Percentiles rank a stretch among this genome's conserved stretches.
These are phyloP conservation scores for Labeo calbasu DNA, from an alignment of 2,797 vertebrate species.

Conservation along the genomic window DNA sequence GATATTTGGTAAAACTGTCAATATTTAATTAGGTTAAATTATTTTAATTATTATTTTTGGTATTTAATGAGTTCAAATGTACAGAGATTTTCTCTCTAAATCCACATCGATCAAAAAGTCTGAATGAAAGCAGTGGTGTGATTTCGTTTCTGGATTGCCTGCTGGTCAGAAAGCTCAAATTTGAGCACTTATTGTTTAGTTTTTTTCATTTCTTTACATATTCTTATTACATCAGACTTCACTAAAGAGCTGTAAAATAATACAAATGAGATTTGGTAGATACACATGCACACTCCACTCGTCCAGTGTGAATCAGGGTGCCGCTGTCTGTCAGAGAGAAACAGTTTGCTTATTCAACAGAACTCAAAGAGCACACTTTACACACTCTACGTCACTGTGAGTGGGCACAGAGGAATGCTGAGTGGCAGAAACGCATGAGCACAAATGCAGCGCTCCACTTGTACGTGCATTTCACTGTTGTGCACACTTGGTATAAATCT, in stretches of 20 bases:
- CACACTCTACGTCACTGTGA: constrained; percentile 28
- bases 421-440: constrained; percentile 31
- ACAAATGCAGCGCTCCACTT: constrained; percentile 9
- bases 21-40: neutral
- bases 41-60: neutral
- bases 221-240: constrained; percentile 1
- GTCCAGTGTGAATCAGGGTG: neutral
- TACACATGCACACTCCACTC: neutral
- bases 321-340: constrained; percentile 18
- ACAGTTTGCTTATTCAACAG: constrained; percentile 45
- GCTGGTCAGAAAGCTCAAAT: neutral
- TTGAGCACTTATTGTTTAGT: neutral
- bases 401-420: constrained; percentile 56
- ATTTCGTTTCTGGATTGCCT: neutral
- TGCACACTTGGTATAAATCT: constrained; percentile 4
- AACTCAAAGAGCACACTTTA: constrained; percentile 30
- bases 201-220: neutral
- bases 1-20: neutral
- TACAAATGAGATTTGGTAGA: neutral
- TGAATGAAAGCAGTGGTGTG: neutral
- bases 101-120: neutral
- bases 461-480: neutral
- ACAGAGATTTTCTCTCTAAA: no score
- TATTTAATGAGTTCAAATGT: neutral
- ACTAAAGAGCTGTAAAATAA: neutral